These are phyloP conservation scores for Tenthredo livida DNA, from an alignment of 2,888 invertebrate genomes.

Conservation along the genomic window DNA sequence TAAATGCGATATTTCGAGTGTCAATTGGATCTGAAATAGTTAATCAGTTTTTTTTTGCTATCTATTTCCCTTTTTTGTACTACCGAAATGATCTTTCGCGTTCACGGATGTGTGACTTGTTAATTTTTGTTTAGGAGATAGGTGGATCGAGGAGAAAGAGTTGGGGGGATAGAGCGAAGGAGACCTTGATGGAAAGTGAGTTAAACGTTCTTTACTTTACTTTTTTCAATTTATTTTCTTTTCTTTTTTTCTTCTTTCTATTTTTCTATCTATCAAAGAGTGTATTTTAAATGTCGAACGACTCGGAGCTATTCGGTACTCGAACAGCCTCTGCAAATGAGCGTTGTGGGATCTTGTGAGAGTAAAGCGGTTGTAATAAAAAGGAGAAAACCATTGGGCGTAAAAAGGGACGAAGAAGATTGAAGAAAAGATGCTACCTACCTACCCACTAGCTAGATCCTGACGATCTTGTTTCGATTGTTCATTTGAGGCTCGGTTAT, in stretches of 20 bases:
- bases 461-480: neutral
- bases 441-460: neutral
- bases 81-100: neutral
- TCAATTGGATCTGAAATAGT: neutral
- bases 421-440: neutral
- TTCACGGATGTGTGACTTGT: constrained; percentile 8
- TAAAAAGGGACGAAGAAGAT: constrained; percentile 30
- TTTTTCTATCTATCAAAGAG: neutral
- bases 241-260: neutral
- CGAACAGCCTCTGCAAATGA: neutral
- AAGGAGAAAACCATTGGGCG: neutral
- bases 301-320: neutral
- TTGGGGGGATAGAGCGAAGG: neutral
- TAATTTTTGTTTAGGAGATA: neutral
- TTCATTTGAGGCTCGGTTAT: neutral
- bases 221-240: neutral
- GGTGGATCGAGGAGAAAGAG: constrained; percentile 1
- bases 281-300: constrained; percentile 9
- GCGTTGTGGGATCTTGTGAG: constrained; percentile 8
- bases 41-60: neutral
- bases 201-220: constrained; percentile 1
- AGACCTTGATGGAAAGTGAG: constrained; percentile 48
- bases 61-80: neutral
- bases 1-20: neutral
- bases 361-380: neutral